A percentile compares a stretch with the other conserved stretches of the same genome.
Conservation (phyloP, 2,888 invertebrate genomes). For the Cephus rjabovi region DNA sequence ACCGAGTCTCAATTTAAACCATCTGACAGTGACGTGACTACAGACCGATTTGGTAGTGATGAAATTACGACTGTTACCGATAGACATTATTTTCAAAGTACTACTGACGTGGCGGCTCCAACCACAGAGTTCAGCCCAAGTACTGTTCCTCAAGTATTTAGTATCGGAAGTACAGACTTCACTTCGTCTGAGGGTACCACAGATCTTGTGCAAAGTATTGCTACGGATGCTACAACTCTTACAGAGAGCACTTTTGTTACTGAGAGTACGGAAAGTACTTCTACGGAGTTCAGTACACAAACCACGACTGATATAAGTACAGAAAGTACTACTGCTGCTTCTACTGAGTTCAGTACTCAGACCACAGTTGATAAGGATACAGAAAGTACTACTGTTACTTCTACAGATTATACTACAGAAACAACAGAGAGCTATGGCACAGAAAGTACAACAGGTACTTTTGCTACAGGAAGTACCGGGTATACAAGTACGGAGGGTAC, state of each 20-base stretch:
- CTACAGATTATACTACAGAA: slow-evolving; percentile 10
- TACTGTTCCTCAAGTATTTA: neutral
- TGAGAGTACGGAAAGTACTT: neutral
- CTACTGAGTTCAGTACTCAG: slow-evolving; percentile 10
- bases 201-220: neutral
- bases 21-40: neutral
- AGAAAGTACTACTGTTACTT: slow-evolving; percentile 18
- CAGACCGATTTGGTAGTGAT: neutral
- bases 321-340: neutral
- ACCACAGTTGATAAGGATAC: slow-evolving; percentile 1
- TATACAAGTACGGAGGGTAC: slow-evolving; percentile 16
- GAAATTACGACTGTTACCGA: neutral
- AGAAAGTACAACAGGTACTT: slow-evolving; percentile 19
- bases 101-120: neutral
- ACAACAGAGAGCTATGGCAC: slow-evolving; percentile 6
- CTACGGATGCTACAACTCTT: neutral
- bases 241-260: neutral
- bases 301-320: neutral
- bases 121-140: neutral
- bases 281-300: slow-evolving; percentile 6
- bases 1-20: neutral
- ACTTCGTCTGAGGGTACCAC: neutral
- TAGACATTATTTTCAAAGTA: neutral
- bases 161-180: neutral
- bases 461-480: slow-evolving; percentile 12